Evolutionary conservation across 1,140 invertebrate genomes (phyloP), one percentile per base, ranked within the genome.

Genomic region (Capitella teleta): DNA sequence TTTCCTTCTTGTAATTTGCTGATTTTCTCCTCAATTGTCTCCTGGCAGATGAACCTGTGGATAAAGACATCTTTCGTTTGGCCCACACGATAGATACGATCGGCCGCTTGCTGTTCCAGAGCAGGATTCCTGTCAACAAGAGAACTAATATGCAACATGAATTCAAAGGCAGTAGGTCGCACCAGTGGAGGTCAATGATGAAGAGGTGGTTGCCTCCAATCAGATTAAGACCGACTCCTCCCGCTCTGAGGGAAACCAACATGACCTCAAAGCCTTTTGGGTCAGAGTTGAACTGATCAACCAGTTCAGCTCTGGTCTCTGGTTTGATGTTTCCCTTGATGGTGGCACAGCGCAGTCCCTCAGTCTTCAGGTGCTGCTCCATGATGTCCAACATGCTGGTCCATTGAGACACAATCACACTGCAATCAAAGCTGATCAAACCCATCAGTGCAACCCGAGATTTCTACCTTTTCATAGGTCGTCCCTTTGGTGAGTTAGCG

Each of bases 221-320:
- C 23, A 95, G 71, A 74, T 95, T 94, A 4, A 94, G 73, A 8
- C 90, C 90, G 34, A 92, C 87, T 23, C 90, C 90, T 44, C 91
- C 91, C 49, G 89, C 88, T 41, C 80, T 83, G 42, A 95, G 71
- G 0, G 89, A 93, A 0, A 95, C 70, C 24, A 94, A 68, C 59
- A 94, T 75, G 28, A 89, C 62, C 61, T 64, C 43, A 5, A 21
- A 44, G 28, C 42, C 21, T 26, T 26, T 3, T 2, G 64, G 60
- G 23, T 76, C 73, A 56, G 78, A 68, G 62, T 91, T 91, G 59
- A 91, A 84, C 30, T 80, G 73, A 24, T 80, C 73, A 1, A 90
- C 78, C 57, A 61, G 53, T 52, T 67, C 63, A 47, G 55, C 57
- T 14, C 74, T 51, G 24, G 66, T 64, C 55, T 65, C 67, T 36